Conservation (phyloP, 2,888 invertebrate genomes). For the Scotopteryx bipunctaria region DNA sequence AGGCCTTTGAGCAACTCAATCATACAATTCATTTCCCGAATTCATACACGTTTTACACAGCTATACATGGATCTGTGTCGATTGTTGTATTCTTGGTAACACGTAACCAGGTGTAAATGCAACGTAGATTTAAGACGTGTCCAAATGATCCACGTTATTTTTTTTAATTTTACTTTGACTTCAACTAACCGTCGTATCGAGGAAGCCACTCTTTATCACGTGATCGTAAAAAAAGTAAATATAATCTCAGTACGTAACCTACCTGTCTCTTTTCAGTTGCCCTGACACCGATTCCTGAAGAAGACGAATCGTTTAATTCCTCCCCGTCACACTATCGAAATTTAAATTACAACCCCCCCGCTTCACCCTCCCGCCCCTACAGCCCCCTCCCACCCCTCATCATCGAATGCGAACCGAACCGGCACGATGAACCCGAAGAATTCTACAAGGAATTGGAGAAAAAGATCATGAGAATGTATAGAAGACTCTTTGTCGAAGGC, state of each 20-base stretch:
- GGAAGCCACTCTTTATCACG: no score
- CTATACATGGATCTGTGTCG: no score
- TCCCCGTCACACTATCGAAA: not conserved
- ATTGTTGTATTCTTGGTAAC: not conserved
- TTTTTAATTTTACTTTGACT: no score
- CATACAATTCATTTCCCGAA: not conserved
- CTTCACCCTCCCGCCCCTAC: conserved; percentile 23
- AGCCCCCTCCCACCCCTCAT: conserved; percentile 47
- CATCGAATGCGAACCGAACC: conserved; percentile 45
- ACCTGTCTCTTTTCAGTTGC: conserved; percentile 3
- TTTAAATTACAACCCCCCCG: no score
- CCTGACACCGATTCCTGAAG: conserved; percentile 6
- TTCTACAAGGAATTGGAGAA: conserved; percentile 42
- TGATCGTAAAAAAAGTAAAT: no score
- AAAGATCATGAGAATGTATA: conserved; percentile 42
- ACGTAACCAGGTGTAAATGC: no score
- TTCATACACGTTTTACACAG: not conserved
- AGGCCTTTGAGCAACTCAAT: no score
- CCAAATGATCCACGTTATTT: no score
- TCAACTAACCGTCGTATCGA: no score
- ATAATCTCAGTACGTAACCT: no score
- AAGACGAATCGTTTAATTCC: conserved; percentile 7
- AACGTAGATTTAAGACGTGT: no score
- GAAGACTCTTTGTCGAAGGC: conserved; percentile 42
- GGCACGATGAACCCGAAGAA: conserved; percentile 46